Evolutionary conservation across 2,113 vertebrate species (phyloP), one percentile per base, ranked within the genome.

Genomic region (Chlorocebus sabaeus): DNA sequence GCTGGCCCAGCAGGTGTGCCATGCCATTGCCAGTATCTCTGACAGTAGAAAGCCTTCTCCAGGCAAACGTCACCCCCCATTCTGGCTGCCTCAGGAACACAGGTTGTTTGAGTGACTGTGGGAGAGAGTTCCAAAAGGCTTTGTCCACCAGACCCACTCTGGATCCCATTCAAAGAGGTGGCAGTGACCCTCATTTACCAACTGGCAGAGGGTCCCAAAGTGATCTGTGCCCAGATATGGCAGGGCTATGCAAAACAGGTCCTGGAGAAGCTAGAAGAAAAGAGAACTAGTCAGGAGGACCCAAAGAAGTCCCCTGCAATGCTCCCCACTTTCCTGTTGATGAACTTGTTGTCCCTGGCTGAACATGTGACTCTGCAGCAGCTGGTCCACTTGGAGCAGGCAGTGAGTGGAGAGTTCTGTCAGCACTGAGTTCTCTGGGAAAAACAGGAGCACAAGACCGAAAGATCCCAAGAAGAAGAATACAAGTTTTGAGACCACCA

Each of bases 311-410:
- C 43, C 17, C 72, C 70, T 0, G n/a, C 86, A 25, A 43, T 73
- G 92, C 95, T 98, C 11, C 97, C 98, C 88, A 98, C 98, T 0
- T 99, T 98, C 98, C 97, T 98, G 97, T 80, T 99, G 97, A 99
- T 99, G 92, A 99, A 99, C 98, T 98, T 99, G 96, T 89, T 99
- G 92, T 99, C 99, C n/a, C 98, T 99, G 70, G 99, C 99, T 94
- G 99, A 99, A 72, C 98, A 99, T 17, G 99, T 99, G 98, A 99
- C 99, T 18, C 98, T 99, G 97, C 99, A 99, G 98, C 99, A 99
- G 98, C 98, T 99, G 75, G 99, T 98, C 0, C 98, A 99, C 97
- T 98, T 99, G 96, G 99, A 99, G 97, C 98, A 99, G 96, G 99
- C 99, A 0, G 99, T 99, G 98, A 99, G 99, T 0, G 20, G 99